phyloP scores from a whole-genome alignment of 2,888 invertebrate genomes.

The Tholera decimalis region DNA sequence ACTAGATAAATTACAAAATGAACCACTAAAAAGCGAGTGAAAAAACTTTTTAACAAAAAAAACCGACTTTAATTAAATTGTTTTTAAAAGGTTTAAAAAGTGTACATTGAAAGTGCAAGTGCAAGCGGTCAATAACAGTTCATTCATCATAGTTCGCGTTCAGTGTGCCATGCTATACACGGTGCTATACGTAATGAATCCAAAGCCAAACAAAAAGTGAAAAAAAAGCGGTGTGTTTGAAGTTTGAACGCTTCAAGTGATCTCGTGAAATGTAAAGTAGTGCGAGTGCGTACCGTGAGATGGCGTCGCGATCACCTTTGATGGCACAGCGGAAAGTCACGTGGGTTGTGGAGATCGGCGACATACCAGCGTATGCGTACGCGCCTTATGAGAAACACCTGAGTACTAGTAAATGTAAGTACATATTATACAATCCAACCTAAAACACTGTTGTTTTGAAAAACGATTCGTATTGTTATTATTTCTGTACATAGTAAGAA shows the following conservation, averaged over 20 bases:
- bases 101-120: conserved; percentile 11
- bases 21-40: too few relatives aligned
- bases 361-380: conserved; percentile 79
- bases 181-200: not conserved
- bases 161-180: too few relatives aligned
- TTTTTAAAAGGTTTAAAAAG: too few relatives aligned
- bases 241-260: conserved; percentile 13
- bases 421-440: not conserved
- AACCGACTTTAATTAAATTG: too few relatives aligned
- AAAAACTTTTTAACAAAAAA: too few relatives aligned
- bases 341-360: conserved; percentile 90
- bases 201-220: conserved; percentile 15
- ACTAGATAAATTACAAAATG: too few relatives aligned
- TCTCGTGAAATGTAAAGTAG: conserved; percentile 49
- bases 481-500: not conserved
- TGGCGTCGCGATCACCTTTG: conserved; percentile 77
- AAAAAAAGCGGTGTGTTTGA: conserved; percentile 7
- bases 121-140: not conserved
- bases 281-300: conserved; percentile 61
- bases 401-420: conserved; percentile 89
- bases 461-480: not conserved
- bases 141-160: conserved; percentile 8
- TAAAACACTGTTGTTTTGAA: not conserved
- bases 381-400: conserved; percentile 90
- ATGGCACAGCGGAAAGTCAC: conserved; percentile 83